Evolutionary conservation across 2,113 vertebrate species (phyloP), one percentile per base, ranked within the genome.

Genomic region (Lasiurus borealis): DNA sequence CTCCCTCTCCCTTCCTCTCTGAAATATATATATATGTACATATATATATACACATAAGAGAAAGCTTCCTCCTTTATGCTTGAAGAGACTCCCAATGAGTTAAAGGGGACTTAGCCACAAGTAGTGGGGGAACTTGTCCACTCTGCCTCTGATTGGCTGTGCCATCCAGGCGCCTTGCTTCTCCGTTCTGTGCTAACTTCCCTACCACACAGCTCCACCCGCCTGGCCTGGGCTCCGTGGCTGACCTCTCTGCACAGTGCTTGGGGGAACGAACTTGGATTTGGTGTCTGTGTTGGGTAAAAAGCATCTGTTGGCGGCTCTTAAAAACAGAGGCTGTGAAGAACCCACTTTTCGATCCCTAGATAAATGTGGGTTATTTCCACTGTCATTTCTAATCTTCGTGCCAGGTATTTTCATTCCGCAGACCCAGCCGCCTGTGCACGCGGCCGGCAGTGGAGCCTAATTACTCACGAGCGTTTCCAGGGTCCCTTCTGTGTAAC

Each of bases 281-380:
- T 68, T 88, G 66, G 52, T 29, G 54, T 77, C 64, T 88, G 5
- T 11, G 0, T 31, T 73, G 72, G 76, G 44, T 46, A 57, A 34
- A 75, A 93, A 81, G 69, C 50, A 66, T 12, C 34, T 64, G 25
- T 29, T 36, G 48, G 44, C 46, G 69, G 66, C 92, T 73, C 1
- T 59, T 59, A 62, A 44, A 78, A 34, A 31, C 31, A 18, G 72
- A 57, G 78, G 71, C 59, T 72, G 10, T 68, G 57, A 72, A 81
- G 54, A 84, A 78, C 50, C 90, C 25, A 0, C 4, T 66, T 81
- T 72, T 57, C 62, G 59, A 52, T 73, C 4, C 29, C 46, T 34
- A 44, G 25, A 71, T 93, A 81, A 73, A 86, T 8, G 11, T 68
- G 64, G 62, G 10, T 78, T n/a, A 62, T 85, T 95, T 86, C 81